Percentiles rank a stretch among this genome's conserved stretches.
Conservation (phyloP, 2,797 vertebrate species). For the Knipowitschia caucasica region DNA sequence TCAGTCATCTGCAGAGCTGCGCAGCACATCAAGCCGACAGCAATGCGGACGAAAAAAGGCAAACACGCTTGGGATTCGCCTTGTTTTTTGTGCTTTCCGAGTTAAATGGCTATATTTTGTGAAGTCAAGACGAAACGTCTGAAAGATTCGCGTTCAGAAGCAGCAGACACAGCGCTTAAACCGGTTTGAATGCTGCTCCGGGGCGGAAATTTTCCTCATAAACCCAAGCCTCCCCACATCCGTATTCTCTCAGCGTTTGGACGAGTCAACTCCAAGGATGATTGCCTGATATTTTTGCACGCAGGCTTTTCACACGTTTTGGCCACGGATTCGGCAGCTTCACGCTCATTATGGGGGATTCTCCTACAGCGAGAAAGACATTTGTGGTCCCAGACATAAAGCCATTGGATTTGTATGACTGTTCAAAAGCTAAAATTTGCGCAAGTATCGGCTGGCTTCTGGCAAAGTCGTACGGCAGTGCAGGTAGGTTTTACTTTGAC, state of each 20-base stretch:
- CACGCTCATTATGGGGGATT: slow-evolving; percentile 82
- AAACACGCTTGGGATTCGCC: slow-evolving; percentile 59
- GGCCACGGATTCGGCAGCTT: slow-evolving; percentile 27
- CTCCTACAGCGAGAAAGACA: slow-evolving; percentile 82
- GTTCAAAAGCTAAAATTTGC: slow-evolving; percentile 84
- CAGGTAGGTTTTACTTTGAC: slow-evolving; percentile 76
- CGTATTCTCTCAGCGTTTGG: slow-evolving; percentile 64
- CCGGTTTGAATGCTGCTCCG: slow-evolving; percentile 42
- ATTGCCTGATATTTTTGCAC: slow-evolving; percentile 58
- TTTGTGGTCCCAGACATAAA: slow-evolving; percentile 89
- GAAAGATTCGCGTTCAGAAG: slow-evolving; percentile 11
- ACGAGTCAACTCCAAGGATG: slow-evolving; percentile 63
- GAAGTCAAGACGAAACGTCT: slow-evolving; percentile 1
- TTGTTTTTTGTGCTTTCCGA: slow-evolving; percentile 40
- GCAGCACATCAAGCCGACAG: slow-evolving; percentile 43
- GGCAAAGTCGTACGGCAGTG: slow-evolving; percentile 83
- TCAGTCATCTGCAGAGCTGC: slow-evolving; percentile 63
- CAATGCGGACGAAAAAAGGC: slow-evolving; percentile 71
- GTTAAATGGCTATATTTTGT: slow-evolving; percentile 16
- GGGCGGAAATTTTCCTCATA: slow-evolving; percentile 63
- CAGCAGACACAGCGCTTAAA: slow-evolving; percentile 24
- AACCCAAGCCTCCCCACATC: slow-evolving; percentile 56
- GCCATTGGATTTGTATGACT: slow-evolving; percentile 88
- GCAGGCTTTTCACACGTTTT: slow-evolving; percentile 21
- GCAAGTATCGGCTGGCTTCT: slow-evolving; percentile 90